A percentile compares a stretch with the other conserved stretches of the same genome.
These are phyloP conservation scores for Pherbina coryleti DNA, from an alignment of 2,888 invertebrate genomes.

Conservation along the genomic window DNA sequence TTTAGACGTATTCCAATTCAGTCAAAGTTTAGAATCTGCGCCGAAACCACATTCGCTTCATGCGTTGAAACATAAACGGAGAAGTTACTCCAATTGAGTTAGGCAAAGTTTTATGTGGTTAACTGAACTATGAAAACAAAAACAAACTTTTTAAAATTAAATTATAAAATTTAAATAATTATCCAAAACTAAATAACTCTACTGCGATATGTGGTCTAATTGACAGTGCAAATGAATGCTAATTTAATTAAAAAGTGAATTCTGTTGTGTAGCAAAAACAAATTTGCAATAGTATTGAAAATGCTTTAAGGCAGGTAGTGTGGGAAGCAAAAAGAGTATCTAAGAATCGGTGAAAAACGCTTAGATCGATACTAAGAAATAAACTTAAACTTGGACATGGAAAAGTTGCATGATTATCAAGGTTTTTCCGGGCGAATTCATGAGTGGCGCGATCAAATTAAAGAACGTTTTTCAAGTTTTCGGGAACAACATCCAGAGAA, in stretches of 20 bases:
- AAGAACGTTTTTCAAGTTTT: conserved; percentile 75
- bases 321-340: neutral
- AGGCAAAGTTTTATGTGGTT: neutral
- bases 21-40: neutral
- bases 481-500: conserved; percentile 74
- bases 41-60: neutral
- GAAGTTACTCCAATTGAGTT: neutral
- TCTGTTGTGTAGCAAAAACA: neutral
- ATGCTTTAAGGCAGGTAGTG: neutral
- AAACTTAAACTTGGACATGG: conserved; percentile 72
- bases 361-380: neutral
- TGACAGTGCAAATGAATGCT: conserved; percentile 28
- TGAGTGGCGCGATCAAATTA: conserved; percentile 75
- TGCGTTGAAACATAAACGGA: neutral
- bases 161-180: neutral
- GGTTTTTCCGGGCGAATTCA: conserved; percentile 81
- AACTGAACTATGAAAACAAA: neutral
- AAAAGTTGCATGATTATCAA: conserved; percentile 85
- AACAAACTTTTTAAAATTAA: neutral
- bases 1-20: conserved; percentile 30
- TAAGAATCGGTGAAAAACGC: neutral
- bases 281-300: neutral
- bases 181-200: neutral
- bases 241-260: conserved; percentile 37
- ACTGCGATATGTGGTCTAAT: conserved; percentile 16